Evolutionary conservation across 92 coral and sea anemone genomes (phyloP).

Genomic region (Palythoa grandis): DNA sequence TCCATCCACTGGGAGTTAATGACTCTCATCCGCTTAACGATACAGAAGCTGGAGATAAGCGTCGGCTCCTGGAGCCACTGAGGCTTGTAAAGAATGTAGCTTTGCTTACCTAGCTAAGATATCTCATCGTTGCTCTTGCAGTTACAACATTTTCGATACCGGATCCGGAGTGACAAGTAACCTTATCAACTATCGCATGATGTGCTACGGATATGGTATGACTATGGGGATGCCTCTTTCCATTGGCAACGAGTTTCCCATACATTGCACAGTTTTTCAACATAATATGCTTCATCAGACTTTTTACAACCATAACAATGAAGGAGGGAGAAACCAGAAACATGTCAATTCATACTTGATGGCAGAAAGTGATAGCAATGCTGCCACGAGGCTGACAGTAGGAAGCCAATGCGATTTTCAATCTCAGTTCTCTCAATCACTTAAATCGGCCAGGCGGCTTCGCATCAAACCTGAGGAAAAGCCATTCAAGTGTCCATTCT

Average conservation of each 20-base stretch:
- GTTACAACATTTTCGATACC: no score
- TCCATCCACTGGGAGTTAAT: no score
- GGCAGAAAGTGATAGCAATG: not conserved
- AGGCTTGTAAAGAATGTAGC: no score
- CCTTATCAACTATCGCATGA: not conserved
- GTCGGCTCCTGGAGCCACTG: no score
- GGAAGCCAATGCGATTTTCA: not conserved
- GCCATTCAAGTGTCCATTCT: not conserved
- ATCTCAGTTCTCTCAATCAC: not conserved
- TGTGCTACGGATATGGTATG: not conserved
- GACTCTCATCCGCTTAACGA: no score
- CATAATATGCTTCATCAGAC: not conserved
- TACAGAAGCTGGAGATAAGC: no score
- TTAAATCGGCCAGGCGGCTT: not conserved
- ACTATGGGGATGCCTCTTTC: not conserved
- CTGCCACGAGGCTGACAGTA: not conserved
- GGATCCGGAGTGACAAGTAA: no score
- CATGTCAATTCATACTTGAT: not conserved
- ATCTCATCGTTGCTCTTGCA: no score
- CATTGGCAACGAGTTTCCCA: not conserved
- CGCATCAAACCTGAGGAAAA: not conserved
- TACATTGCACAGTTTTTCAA: not conserved
- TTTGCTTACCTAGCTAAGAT: no score
- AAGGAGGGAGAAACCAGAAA: not conserved
- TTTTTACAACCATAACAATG: not conserved